These are phyloP conservation scores for Tenualosa thibaudeaui DNA, from an alignment of 2,797 vertebrate genomes.

Conservation along the genomic window DNA sequence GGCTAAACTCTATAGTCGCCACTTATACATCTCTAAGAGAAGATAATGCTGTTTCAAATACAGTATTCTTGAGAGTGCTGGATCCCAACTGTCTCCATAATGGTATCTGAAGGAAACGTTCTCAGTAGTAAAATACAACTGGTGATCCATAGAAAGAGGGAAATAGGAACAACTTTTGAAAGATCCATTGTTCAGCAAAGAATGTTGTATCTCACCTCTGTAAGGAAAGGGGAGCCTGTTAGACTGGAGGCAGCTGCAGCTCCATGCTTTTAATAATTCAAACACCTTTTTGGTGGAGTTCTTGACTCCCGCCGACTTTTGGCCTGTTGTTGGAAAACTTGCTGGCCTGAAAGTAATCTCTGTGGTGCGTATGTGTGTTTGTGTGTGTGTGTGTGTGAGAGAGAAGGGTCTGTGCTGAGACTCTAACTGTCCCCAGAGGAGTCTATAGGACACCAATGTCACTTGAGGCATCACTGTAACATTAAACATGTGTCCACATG, in stretches of 20 bases:
- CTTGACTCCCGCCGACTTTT: conserved; percentile 2
- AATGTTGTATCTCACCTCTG: background rate
- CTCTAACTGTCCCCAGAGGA: background rate
- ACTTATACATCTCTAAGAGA: too few species aligned
- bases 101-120: background rate
- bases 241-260: too few species aligned
- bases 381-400: background rate
- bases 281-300: background rate
- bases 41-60: too few species aligned
- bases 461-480: too few species aligned
- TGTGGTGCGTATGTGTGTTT: background rate
- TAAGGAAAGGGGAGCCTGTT: background rate
- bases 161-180: background rate
- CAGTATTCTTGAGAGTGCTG: too few species aligned
- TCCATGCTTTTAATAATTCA: background rate
- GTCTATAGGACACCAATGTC: background rate
- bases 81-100: background rate
- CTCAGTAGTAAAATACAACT: background rate
- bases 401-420: background rate
- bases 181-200: background rate
- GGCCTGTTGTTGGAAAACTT: conserved; percentile 7
- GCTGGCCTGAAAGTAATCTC: conserved; percentile 17
- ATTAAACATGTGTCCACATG: too few species aligned
- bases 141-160: background rate
- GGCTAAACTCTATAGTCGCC: too few species aligned